A percentile compares a stretch with the other conserved stretches of the same genome.
Evolutionary conservation across 2,888 invertebrate species (phyloP).

Genomic region (Eristalis pertinax): DNA sequence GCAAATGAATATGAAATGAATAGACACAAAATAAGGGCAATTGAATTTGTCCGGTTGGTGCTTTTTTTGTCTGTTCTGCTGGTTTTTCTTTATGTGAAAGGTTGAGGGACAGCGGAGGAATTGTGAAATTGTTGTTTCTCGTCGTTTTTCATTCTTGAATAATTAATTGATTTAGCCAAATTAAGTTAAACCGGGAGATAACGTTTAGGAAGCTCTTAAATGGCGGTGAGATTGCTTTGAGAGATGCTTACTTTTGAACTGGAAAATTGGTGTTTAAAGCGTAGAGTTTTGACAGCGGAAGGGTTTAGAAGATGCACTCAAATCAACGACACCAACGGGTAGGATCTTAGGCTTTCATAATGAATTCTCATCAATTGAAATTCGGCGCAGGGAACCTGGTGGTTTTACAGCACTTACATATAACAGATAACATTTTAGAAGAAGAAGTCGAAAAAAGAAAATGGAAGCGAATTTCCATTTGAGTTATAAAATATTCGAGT

Average conservation of each 20-base stretch:
- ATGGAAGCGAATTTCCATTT: too few species aligned
- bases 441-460: too few species aligned
- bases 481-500: too few species aligned
- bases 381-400: too few species aligned
- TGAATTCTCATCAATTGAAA: too few species aligned
- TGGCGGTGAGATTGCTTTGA: not conserved
- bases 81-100: not conserved
- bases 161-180: slow-evolving; percentile 18
- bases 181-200: slow-evolving; percentile 49
- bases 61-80: not conserved
- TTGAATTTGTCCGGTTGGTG: slow-evolving; percentile 34
- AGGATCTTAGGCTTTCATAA: too few species aligned
- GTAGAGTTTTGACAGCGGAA: too few species aligned
- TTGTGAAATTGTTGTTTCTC: slow-evolving; percentile 13
- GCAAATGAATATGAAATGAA: slow-evolving; percentile 64
- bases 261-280: not conserved
- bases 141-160: slow-evolving; percentile 22
- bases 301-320: too few species aligned
- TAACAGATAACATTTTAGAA: too few species aligned
- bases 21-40: slow-evolving; percentile 34
- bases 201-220: slow-evolving; percentile 21
- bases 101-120: not conserved
- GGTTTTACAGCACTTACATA: too few species aligned
- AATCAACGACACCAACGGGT: too few species aligned
- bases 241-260: not conserved